Conservation (phyloP, 2,888 invertebrate species). For the Lithophane socia region DNA sequence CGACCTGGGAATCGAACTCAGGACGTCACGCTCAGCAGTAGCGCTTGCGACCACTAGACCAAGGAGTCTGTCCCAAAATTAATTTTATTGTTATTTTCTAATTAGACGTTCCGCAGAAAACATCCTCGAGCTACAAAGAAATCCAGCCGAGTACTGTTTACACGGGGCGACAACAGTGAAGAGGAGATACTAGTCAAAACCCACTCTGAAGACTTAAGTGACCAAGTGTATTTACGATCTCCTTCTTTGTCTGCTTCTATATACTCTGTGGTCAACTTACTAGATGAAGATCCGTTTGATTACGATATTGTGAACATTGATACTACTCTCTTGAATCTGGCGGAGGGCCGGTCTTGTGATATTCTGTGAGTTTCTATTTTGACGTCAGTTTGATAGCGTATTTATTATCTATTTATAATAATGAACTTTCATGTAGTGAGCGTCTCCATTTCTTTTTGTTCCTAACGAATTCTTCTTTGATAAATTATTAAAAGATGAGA, state of each 20-base stretch:
- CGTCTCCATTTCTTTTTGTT: background rate
- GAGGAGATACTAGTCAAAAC: conserved; percentile 67
- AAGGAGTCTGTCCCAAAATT: background rate
- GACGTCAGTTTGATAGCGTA: background rate
- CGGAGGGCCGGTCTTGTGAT: conserved; percentile 68
- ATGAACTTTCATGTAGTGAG: background rate
- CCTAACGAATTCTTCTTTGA: background rate
- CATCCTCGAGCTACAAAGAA: conserved; percentile 37
- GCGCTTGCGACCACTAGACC: background rate
- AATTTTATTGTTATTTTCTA: background rate
- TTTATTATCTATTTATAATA: background rate
- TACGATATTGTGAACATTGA: conserved; percentile 87
- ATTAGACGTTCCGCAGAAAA: conserved; percentile 1
- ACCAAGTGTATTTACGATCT: conserved; percentile 63
- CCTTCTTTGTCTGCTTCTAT: conserved; percentile 63
- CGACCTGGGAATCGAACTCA: background rate
- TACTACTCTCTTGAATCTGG: conserved; percentile 72
- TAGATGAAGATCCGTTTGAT: conserved; percentile 85
- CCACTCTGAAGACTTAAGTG: conserved; percentile 77
- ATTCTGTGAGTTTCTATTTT: conserved; percentile 68
- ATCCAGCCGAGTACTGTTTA: conserved; percentile 76
- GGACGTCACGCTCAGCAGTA: background rate
- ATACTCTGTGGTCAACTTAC: conserved; percentile 68
- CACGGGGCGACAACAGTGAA: conserved; percentile 54
- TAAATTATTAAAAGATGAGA: background rate